Evolutionary conservation across 2,797 vertebrate genomes (phyloP).

Genomic region (Lithobates pipiens): DNA sequence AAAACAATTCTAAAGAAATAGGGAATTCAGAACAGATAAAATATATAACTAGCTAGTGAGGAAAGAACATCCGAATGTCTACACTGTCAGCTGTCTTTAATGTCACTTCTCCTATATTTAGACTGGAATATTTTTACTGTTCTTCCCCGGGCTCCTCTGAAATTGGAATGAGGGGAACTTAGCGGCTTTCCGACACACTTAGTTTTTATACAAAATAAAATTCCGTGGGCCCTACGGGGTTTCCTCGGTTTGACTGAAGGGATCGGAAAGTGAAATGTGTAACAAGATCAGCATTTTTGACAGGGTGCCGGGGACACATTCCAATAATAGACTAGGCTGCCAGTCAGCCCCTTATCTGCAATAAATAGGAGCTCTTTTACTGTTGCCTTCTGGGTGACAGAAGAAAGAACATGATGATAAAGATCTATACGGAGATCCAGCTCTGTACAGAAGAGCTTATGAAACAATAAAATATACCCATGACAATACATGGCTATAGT

Average conservation of each 20-base stretch:
- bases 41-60: background rate
- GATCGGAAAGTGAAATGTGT: slow-evolving; percentile 18
- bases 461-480: background rate
- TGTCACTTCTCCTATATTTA: slow-evolving; percentile 48
- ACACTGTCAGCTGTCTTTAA: slow-evolving; percentile 42
- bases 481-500: background rate
- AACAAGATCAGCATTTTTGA: slow-evolving; percentile 39
- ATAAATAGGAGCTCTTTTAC: background rate
- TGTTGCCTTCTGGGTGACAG: slow-evolving; percentile 18
- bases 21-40: background rate
- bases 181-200: slow-evolving; percentile 20
- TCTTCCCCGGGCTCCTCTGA: slow-evolving; percentile 22
- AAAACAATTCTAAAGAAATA: background rate
- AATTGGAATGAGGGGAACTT: slow-evolving; percentile 23
- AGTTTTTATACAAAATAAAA: slow-evolving; percentile 7
- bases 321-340: slow-evolving; percentile 48
- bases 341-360: slow-evolving; percentile 24
- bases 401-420: background rate
- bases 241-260: slow-evolving; percentile 32
- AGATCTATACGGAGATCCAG: background rate
- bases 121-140: slow-evolving; percentile 37
- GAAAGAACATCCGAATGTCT: background rate
- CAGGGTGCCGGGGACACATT: slow-evolving; percentile 24
- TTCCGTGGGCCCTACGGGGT: slow-evolving; percentile 17
- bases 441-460: background rate